Conservation (phyloP, 2,797 vertebrate genomes). For the Esox lucius region DNA sequence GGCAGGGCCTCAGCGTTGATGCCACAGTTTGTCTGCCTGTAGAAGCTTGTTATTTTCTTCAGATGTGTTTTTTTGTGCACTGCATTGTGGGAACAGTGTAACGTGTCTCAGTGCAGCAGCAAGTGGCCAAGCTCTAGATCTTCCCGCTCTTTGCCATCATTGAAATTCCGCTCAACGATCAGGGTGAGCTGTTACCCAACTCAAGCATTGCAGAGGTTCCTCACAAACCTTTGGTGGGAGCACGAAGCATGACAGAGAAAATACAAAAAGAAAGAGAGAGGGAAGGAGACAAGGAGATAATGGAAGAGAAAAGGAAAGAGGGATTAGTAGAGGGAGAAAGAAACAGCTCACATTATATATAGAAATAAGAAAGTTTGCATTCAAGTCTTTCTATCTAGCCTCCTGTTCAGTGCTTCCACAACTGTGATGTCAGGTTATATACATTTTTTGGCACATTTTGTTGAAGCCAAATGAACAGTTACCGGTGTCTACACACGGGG, state of each 20-base stretch:
- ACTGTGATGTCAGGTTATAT: neutral
- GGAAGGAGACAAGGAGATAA: neutral
- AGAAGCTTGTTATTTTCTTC: neutral
- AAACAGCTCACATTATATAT: slow-evolving; percentile 14
- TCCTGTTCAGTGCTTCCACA: neutral
- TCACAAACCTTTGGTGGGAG: slow-evolving; percentile 10
- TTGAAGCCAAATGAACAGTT: neutral
- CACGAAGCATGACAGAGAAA: slow-evolving; percentile 24
- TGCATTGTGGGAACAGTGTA: slow-evolving; percentile 5
- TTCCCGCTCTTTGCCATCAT: neutral
- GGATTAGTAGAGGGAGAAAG: slow-evolving; percentile 10
- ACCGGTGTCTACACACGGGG: neutral
- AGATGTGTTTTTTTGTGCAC: slow-evolving; percentile 2
- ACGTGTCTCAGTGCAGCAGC: neutral
- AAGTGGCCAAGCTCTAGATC: neutral
- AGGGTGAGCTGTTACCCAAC: slow-evolving; percentile 37
- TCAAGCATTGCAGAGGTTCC: too few species aligned
- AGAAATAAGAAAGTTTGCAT: neutral
- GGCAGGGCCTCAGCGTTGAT: neutral
- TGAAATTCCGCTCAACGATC: slow-evolving; percentile 46
- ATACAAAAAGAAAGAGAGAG: neutral
- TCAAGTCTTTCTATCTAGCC: neutral
- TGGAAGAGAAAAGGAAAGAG: slow-evolving; percentile 18
- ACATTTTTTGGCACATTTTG: neutral
- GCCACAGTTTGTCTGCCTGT: neutral